Conservation (phyloP, 92 coral and sea anemone species). For the Phenganax stokvisi region DNA sequence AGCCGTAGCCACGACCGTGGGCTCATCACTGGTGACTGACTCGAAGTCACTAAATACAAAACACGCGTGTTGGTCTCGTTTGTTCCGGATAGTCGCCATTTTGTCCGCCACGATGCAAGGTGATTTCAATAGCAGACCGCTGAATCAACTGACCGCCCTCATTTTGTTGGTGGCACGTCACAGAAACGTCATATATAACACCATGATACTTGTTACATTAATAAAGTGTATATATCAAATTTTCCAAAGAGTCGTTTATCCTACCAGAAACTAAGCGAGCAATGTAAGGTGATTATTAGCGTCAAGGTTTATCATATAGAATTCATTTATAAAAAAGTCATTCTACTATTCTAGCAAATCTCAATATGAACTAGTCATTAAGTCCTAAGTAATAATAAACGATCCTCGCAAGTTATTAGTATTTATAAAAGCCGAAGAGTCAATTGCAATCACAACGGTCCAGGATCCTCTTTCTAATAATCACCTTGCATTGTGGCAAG, state of each 20-base stretch:
- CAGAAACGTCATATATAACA: background rate
- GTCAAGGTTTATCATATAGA: background rate
- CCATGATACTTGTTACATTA: too few species aligned
- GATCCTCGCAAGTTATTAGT: background rate
- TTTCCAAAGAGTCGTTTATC: background rate
- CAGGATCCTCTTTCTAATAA: slow-evolving; percentile 1
- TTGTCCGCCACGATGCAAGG: slow-evolving; percentile 42
- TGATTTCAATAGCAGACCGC: slow-evolving; percentile 23
- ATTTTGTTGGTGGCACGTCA: background rate
- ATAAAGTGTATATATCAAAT: background rate
- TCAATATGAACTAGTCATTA: too few species aligned
- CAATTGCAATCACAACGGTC: background rate
- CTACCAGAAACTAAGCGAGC: background rate
- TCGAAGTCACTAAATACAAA: slow-evolving; percentile 81
- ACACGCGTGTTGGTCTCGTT: slow-evolving; percentile 1
- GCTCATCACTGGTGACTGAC: slow-evolving; percentile 76
- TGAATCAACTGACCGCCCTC: background rate
- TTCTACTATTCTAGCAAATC: too few species aligned
- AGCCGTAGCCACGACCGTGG: slow-evolving; percentile 98
- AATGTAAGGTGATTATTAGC: slow-evolving; percentile 24
- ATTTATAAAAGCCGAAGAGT: background rate
- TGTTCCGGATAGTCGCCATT: slow-evolving; percentile 16
- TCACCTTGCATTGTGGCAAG: slow-evolving; percentile 42
- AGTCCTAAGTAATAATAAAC: background rate
- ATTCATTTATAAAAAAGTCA: background rate